Evolutionary conservation across 1,140 invertebrate genomes (phyloP).

Genomic region (Elysia chlorotica): DNA sequence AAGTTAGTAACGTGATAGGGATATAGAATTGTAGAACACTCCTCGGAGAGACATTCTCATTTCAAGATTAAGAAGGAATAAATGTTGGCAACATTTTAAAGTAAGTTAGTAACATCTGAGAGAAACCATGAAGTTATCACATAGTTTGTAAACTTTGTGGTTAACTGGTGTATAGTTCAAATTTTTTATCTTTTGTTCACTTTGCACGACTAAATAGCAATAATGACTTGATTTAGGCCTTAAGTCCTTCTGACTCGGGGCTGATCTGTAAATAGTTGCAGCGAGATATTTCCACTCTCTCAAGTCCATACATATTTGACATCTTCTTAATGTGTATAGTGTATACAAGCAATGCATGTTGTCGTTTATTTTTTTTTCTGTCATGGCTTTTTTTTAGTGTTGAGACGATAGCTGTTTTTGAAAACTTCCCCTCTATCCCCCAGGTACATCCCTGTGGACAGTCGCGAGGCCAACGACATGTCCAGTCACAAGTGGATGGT

Average conservation of each 20-base stretch:
- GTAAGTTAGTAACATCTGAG: no score
- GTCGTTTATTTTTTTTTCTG: no score
- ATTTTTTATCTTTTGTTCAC: no score
- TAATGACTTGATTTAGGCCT: no score
- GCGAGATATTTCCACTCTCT: neutral
- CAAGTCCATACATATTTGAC: neutral
- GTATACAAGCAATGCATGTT: neutral
- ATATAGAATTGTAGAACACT: neutral
- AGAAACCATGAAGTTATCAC: no score
- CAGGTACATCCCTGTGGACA: constrained; percentile 69
- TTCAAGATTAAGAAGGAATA: neutral
- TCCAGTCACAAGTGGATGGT: constrained; percentile 91
- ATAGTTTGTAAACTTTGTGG: no score
- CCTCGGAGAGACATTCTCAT: neutral
- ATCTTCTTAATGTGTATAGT: neutral
- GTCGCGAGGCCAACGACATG: constrained; percentile 67
- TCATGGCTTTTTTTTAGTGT: neutral
- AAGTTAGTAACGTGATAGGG: no score
- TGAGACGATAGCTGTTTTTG: neutral
- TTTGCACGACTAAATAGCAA: no score
- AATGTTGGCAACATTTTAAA: neutral
- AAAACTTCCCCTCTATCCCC: neutral
- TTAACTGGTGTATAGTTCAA: no score
- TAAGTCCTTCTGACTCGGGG: no score
- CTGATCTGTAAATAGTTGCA: neutral